Conservation (phyloP, 2,888 invertebrate species). For the Psococerastis gibbosa region DNA sequence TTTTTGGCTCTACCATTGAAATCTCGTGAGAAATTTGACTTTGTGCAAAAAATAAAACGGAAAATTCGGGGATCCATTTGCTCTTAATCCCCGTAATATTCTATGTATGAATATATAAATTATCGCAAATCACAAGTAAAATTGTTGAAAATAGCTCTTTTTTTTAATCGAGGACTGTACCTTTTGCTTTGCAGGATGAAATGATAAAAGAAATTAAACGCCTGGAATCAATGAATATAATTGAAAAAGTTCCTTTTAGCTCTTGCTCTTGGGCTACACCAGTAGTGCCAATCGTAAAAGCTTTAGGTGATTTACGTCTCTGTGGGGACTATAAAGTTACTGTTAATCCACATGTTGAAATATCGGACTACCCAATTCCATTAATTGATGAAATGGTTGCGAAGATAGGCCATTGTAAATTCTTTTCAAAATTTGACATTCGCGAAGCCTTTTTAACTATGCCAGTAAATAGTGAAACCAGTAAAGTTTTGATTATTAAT, state of each 20-base stretch:
- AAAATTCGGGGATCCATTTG: too few relatives aligned
- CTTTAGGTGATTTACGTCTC: constrained; percentile 16
- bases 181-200: constrained; percentile 14
- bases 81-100: too few relatives aligned
- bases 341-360: constrained; percentile 13
- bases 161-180: constrained; percentile 15
- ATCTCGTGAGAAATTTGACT: too few relatives aligned
- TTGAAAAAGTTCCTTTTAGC: constrained; percentile 5
- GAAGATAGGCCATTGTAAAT: background rate
- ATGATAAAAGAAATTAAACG: constrained; percentile 14
- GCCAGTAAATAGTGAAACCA: too few relatives aligned
- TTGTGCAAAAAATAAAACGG: too few relatives aligned
- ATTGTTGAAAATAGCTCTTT: constrained; percentile 14
- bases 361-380: background rate
- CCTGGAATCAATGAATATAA: constrained; percentile 13
- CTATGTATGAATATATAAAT: too few relatives aligned
- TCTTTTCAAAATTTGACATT: background rate
- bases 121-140: constrained; percentile 11
- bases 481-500: too few relatives aligned
- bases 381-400: background rate
- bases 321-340: constrained; percentile 17
- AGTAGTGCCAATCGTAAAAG: constrained; percentile 17
- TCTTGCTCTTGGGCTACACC: constrained; percentile 18
- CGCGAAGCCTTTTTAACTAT: background rate
- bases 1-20: too few relatives aligned